Base-by-base conservation (phyloP, 2,888 invertebrate species). In the Cistogaster globosa region DNA sequence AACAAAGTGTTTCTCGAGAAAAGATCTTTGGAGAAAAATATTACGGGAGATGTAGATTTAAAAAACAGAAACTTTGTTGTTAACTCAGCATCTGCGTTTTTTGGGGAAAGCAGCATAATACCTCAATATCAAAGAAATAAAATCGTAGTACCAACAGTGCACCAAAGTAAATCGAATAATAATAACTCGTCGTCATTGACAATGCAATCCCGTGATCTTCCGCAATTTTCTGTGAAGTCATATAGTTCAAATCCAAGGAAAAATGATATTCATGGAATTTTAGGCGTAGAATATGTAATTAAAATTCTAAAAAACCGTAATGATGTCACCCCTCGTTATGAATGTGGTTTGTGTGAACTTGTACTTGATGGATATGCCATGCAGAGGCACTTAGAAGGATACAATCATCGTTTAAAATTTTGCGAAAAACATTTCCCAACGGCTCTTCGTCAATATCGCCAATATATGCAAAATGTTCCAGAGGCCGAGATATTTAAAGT, bases 221-320 rank as follows among this genome's bases (percentile, higher is more conserved):
- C 86, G 8, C 86, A 65, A 22, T 89, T 89, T 86, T 85, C 87
- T n/a, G 84, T 85, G 0, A 89, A 89, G 77, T 76, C 82, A 1
- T 88, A 87, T 67, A 86, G 86, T 45, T 71, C 81, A 7, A 82
- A 85, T 48, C 81, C 81, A 26, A 82, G 63, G n/a, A 83, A 78
- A 22, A 80, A 86, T 18, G 88, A 90, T 48, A 67, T 90, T 4
- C 75, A 89, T 62, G 92, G 92, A 6, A 90, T 95, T 85, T 90
- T 96, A 68, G 97, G 97, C 12, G 92, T 97, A 78, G 97, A 97
- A 92, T 97, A 97, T 92, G 93, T 97, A 85, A 92, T 97, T 68
- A 97, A 97, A 92, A 93, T 96, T 87, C 93, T 94, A 18, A 94
- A 95, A 82, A 94, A 94, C 89, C 92, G 95, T 88, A 92, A 93